These are phyloP conservation scores for Bucorvus abyssinicus DNA, from an alignment of 2,797 vertebrate genomes.

Conservation along the genomic window DNA sequence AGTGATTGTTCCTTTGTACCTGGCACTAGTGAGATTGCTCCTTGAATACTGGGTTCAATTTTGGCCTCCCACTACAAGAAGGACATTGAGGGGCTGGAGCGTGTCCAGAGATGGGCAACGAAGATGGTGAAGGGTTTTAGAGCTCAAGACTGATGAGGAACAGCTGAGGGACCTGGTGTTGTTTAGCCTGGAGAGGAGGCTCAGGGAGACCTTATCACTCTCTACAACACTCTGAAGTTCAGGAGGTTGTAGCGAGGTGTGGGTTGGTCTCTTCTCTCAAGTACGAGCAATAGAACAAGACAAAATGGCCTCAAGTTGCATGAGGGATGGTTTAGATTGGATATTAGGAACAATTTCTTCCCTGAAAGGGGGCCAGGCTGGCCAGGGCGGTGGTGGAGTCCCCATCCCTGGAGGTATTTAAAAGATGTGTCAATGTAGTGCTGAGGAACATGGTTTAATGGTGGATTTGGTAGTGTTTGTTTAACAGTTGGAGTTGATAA, in stretches of 20 bases:
- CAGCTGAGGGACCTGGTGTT: background rate
- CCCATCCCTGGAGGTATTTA: background rate
- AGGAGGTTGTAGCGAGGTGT: background rate
- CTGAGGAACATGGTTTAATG: background rate
- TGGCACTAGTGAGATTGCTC: background rate
- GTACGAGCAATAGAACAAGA: background rate
- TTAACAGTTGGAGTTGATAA: background rate
- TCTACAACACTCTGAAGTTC: background rate
- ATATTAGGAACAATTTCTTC: background rate
- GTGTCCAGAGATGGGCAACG: background rate
- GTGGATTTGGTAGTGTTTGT: background rate
- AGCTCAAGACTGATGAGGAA: background rate
- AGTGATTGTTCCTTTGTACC: background rate
- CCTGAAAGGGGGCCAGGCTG: background rate
- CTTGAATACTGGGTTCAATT: background rate
- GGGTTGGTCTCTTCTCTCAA: background rate
- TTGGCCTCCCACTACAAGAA: background rate
- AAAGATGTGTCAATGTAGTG: background rate
- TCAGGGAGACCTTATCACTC: background rate
- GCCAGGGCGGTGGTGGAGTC: background rate
- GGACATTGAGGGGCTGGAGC: background rate
- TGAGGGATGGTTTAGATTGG: background rate
- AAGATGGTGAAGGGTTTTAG: background rate
- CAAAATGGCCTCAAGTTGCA: background rate
- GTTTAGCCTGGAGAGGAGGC: background rate